Evolutionary conservation across 2,888 invertebrate species (phyloP).

Genomic region (Girardia tigrina): DNA sequence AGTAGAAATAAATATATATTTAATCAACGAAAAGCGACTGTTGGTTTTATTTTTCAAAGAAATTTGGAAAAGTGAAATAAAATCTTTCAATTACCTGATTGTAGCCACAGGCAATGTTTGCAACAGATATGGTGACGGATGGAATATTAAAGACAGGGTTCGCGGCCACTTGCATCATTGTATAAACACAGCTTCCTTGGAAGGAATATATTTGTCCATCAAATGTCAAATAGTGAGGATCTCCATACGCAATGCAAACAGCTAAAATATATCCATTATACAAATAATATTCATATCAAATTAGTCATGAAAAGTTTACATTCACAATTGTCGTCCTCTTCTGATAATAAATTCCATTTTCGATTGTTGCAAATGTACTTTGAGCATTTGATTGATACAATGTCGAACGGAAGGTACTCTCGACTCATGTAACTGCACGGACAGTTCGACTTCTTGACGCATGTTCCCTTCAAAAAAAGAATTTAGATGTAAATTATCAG

Average conservation of each 20-base stretch:
- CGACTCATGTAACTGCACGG: conserved; percentile 46
- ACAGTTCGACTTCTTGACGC: conserved; percentile 41
- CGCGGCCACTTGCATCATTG: conserved; percentile 54
- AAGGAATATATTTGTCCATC: conserved; percentile 71
- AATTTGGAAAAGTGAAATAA: too few species aligned
- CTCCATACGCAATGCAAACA: conserved; percentile 72
- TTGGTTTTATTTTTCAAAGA: too few species aligned
- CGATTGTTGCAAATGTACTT: conserved; percentile 25
- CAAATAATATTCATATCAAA: too few species aligned
- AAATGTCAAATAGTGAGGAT: conserved; percentile 74
- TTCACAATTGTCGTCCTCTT: conserved; percentile 33
- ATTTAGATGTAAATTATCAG: too few species aligned
- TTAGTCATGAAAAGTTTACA: too few species aligned
- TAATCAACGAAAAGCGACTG: too few species aligned
- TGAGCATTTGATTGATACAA: conserved; percentile 47
- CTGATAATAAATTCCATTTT: conserved; percentile 27
- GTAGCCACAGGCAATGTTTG: conserved; percentile 73
- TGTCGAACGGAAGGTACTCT: conserved; percentile 63
- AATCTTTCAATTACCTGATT: too few species aligned
- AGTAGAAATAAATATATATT: too few species aligned
- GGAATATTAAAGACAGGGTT: neutral
- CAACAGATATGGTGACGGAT: conserved; percentile 60
- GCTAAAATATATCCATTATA: too few species aligned
- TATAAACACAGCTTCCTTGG: conserved; percentile 74
- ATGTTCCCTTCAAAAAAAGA: too few species aligned